Base-by-base conservation (phyloP, 2,797 vertebrate genomes). In the Chaetodon trifasciatus region DNA sequence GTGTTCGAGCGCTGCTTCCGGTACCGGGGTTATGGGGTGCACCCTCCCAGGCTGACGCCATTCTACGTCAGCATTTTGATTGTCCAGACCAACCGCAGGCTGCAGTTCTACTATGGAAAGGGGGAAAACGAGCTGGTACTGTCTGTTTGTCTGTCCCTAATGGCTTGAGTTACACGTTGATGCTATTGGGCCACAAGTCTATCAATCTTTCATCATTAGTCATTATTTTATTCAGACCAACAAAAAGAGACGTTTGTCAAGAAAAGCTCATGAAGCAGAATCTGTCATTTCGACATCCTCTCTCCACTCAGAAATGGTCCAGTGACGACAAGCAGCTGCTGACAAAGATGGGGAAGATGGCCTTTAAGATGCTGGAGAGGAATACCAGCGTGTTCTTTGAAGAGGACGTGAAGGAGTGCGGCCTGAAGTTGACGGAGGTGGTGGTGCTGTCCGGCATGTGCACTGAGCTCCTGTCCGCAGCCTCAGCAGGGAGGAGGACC, bases 21-120 rank as follows among this genome's bases (percentile, higher is more conserved):
- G 4, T 62, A 75, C 2, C 42, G 0, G 0, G 79, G 28, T 9
- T 91, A 89, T 0, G 86, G 83, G 0, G 8, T 0, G 6, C 7
- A 74, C 0, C 85, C 86, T 0, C 93, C 94, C 6, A 90, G 89
- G 15, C 70, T 95, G 49, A 95, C 95, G 0, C 77, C 87, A 0
- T 94, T 96, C 76, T 94, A 90, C 39, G 6, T 89, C 32, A 91
- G 92, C 87, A 83, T 90, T 7, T 0, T 95, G 52, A 60, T 94
- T 0, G 60, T 96, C 63, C 93, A 95, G 86, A 91, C 76, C 35
- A 95, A 94, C 71, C 89, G 94, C 40, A 91, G 80, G 58, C 88
- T 94, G 13, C 81, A 92, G 80, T 93, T 88, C 72, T 95, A 95
- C 81, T 67, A 69, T 0, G 84, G 71, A 0, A 73, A 47, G 4